phyloP scores from a whole-genome alignment of 2,888 invertebrate species.

The Ophion slaviceki region DNA sequence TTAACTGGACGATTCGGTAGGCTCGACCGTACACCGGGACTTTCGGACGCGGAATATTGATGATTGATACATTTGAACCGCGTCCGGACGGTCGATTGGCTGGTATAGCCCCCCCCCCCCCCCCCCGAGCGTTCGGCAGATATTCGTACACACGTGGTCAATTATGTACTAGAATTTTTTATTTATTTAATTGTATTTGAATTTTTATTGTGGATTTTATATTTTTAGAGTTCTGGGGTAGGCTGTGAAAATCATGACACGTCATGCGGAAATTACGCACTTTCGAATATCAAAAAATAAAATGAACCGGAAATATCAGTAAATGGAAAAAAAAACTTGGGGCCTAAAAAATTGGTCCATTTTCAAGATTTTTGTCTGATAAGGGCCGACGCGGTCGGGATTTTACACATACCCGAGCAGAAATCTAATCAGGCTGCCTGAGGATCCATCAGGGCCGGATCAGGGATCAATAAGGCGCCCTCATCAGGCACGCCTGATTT shows the following conservation, averaged over 20 bases:
- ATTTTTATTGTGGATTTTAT: neutral
- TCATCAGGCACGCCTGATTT: too few species aligned
- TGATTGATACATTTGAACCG: slow-evolving; percentile 75
- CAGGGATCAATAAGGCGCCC: too few species aligned
- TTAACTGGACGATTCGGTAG: slow-evolving; percentile 74
- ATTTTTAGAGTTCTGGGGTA: neutral
- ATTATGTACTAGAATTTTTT: neutral
- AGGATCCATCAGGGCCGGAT: too few species aligned
- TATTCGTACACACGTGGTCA: neutral
- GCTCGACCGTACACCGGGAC: slow-evolving; percentile 62
- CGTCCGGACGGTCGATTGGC: slow-evolving; percentile 23
- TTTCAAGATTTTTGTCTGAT: neutral
- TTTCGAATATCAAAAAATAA: neutral
- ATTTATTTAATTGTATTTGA: neutral
- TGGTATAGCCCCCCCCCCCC: neutral
- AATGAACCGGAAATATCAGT: neutral
- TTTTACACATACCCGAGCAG: neutral
- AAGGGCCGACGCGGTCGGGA: neutral
- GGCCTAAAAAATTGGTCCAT: neutral
- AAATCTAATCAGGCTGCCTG: too few species aligned
- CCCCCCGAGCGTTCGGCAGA: neutral
- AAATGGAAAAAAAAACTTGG: neutral
- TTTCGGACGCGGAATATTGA: slow-evolving; percentile 73
- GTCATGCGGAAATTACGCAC: neutral
- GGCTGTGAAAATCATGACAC: neutral